A percentile compares a stretch with the other conserved stretches of the same genome.
Conservation (phyloP, 2,797 vertebrate species). For the Ctenopoma kingsleyae region DNA sequence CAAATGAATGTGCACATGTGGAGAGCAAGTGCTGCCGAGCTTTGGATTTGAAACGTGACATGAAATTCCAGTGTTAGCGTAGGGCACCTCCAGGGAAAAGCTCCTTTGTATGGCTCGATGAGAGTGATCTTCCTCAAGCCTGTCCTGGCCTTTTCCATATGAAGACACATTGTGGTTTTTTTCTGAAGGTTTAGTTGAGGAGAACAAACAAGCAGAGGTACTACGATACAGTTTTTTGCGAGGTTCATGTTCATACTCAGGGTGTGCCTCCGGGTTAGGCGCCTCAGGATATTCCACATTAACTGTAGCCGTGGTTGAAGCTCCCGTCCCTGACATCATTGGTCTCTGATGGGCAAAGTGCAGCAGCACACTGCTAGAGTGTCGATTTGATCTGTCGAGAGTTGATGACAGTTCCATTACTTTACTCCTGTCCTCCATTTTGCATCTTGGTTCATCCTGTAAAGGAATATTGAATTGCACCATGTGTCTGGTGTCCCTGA, state of each 20-base stretch:
- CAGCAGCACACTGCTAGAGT: constrained; percentile 85
- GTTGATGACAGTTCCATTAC: constrained; percentile 53
- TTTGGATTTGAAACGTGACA: constrained; percentile 90
- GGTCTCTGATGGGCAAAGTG: constrained; percentile 86
- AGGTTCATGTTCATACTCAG: constrained; percentile 58
- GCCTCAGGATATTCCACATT: constrained; percentile 70
- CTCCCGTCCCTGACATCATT: constrained; percentile 71
- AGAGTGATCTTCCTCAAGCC: constrained; percentile 72
- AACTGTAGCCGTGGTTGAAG: constrained; percentile 53
- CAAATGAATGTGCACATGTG: constrained; percentile 94
- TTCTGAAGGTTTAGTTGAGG: constrained; percentile 72
- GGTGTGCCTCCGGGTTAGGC: constrained; percentile 58
- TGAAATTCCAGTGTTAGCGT: constrained; percentile 86
- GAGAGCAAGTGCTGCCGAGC: constrained; percentile 83
- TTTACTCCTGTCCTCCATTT: constrained; percentile 59
- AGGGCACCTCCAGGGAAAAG: constrained; percentile 91
- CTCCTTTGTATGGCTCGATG: constrained; percentile 91
- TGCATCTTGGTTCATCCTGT: constrained; percentile 76
- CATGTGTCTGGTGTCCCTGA: constrained; percentile 85
- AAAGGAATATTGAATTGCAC: constrained; percentile 85
- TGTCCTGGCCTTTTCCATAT: constrained; percentile 72
- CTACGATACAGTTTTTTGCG: constrained; percentile 84
- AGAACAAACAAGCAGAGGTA: constrained; percentile 86
- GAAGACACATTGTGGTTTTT: constrained; percentile 64
- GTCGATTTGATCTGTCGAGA: constrained; percentile 81